Evolutionary conservation across 2,797 vertebrate genomes (phyloP), one percentile per base, ranked within the genome.

Genomic region (Hyperoplus lanceolatus): DNA sequence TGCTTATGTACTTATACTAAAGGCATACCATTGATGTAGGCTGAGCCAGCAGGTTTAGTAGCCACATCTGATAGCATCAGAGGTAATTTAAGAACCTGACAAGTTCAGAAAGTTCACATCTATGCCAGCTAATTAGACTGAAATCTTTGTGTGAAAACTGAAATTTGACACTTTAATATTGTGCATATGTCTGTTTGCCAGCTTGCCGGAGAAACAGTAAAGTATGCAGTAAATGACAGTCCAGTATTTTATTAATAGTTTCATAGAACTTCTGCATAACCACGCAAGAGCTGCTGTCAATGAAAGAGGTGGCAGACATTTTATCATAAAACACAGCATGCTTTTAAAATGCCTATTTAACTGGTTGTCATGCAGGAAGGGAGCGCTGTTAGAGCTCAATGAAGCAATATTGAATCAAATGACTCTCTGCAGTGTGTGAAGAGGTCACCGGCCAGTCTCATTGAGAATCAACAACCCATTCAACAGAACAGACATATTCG

Each of bases 381-480:
- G 7, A 14, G 7, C 1, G 13, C 36, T 29, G 66, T 21, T 41
- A 45, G 45, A 69, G 18, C 53, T 43, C 39, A 16, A 67, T 5
- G 4, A 42, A 51, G 54, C n/a, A 42, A 68, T 77, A 55, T 10
- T 45, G 42, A 69, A 39, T 54, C 13, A 45, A 75, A 68, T 70
- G 50, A 49, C 54, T 46, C 61, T 58, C 4, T 45, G 21, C 50
- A 45, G 36, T 53, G 12, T 63, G 53, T 54, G 55, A 54, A 8
- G 9, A 10, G 15, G 65, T 12, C 39, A 61, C 0, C 51, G 70
- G 61, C 53, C 64, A 70, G 8, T 78, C 54, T 77, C 70, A 53
- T 16, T 42, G 36, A 64, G 36, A 66, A 69, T 75, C 59, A 81
- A 65, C 70, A 75, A 38, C 21, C 53, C 54, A 66, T 63, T 73